A percentile compares a stretch with the other conserved stretches of the same genome.
These are phyloP conservation scores for Panagrolaimus sp. DNA, from an alignment of 1,140 invertebrate species.

Conservation along the genomic window DNA sequence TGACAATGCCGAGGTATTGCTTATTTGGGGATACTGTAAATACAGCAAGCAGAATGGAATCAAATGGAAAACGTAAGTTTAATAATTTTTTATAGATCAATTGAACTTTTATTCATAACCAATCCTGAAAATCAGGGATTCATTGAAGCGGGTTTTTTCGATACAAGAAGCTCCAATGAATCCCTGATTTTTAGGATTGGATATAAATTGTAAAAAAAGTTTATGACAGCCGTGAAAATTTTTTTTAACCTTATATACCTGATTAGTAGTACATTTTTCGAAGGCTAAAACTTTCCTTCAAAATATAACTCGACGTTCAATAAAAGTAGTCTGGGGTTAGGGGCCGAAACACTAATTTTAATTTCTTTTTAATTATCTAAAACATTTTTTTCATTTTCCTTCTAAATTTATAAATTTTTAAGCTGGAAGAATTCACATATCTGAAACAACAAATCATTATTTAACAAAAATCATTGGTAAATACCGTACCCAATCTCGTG, in stretches of 20 bases:
- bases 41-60: conserved; percentile 65
- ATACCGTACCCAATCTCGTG: conserved; percentile 39
- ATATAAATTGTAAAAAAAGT: no score
- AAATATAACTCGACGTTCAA: no score
- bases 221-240: no score
- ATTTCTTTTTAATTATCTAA: no score
- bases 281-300: no score
- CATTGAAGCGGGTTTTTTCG: not conserved
- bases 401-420: conserved; percentile 3
- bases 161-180: not conserved
- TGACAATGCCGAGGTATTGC: conserved; percentile 80
- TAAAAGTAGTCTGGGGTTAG: no score
- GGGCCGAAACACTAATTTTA: no score
- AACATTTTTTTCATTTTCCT: conserved; percentile 3
- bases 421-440: conserved; percentile 44
- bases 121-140: no score
- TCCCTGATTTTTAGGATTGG: no score
- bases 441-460: conserved; percentile 38
- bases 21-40: conserved; percentile 68
- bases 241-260: no score
- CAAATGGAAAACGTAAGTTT: conserved; percentile 62
- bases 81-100: conserved; percentile 17
- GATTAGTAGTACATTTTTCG: no score
- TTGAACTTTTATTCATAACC: not conserved
- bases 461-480: conserved; percentile 39